phyloP scores from a whole-genome alignment of 1,140 invertebrate species.

The Schlechtendalia chinensis region DNA sequence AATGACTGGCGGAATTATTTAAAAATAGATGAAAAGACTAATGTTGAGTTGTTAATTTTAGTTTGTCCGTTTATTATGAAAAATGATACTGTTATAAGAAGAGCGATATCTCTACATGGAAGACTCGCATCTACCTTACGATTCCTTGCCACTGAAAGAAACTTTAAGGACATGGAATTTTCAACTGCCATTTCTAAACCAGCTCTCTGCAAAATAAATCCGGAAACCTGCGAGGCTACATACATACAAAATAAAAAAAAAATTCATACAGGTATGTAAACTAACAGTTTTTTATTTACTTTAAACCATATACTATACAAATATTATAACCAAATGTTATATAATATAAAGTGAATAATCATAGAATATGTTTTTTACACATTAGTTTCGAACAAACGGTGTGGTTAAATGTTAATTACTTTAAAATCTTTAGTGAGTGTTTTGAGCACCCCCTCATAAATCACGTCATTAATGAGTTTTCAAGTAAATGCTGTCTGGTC shows the following conservation, averaged over 20 bases:
- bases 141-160: constrained; percentile 56
- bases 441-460: constrained; percentile 46
- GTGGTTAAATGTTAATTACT: constrained; percentile 46
- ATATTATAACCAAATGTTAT: constrained; percentile 17
- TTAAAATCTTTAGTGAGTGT: constrained; percentile 51
- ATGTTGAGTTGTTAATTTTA: constrained; percentile 23
- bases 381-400: constrained; percentile 9
- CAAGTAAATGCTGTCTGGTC: constrained; percentile 50
- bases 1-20: constrained; percentile 43
- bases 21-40: constrained; percentile 22
- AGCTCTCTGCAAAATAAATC: constrained; percentile 53
- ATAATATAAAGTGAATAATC: constrained; percentile 20
- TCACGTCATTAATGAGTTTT: constrained; percentile 51
- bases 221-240: constrained; percentile 53
- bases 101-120: constrained; percentile 55
- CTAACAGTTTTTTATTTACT: constrained; percentile 27
- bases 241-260: constrained; percentile 51
- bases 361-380: not conserved
- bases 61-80: constrained; percentile 50
- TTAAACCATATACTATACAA: constrained; percentile 21
- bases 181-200: constrained; percentile 53
- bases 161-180: constrained; percentile 56
- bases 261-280: constrained; percentile 48
- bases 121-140: constrained; percentile 55
- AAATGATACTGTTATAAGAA: constrained; percentile 56